phyloP scores from a whole-genome alignment of 1,140 invertebrate species.

The Pomacea maculata region DNA sequence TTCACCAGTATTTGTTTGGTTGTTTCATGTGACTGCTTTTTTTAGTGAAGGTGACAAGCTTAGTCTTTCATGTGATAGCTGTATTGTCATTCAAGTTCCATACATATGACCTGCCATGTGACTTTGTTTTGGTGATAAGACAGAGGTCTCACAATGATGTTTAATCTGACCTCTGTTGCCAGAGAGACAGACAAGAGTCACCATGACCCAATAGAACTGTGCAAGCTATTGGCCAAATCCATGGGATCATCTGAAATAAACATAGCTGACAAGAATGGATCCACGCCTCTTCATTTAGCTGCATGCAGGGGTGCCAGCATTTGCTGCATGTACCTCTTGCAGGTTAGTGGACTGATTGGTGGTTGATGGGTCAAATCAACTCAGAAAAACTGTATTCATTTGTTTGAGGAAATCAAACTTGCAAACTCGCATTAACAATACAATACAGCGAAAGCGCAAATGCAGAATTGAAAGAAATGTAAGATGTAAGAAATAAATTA shows the following conservation, averaged over 20 bases:
- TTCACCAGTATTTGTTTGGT: neutral
- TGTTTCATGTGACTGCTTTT: no score
- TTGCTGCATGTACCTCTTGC: conserved; percentile 63
- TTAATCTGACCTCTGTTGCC: neutral
- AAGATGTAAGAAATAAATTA: no score
- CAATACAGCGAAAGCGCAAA: no score
- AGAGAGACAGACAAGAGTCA: conserved; percentile 11
- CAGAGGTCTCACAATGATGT: neutral
- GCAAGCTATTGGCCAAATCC: conserved; percentile 51
- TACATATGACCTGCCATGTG: neutral
- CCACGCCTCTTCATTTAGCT: conserved; percentile 67
- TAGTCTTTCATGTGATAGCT: no score
- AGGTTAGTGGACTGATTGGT: conserved; percentile 38
- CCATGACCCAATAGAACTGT: conserved; percentile 67
- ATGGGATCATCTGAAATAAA: conserved; percentile 61
- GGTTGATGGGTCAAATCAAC: no score
- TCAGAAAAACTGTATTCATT: no score
- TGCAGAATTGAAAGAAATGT: no score
- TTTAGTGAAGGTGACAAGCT: no score
- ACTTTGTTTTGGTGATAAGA: neutral
- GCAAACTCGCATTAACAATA: no score
- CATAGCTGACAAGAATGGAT: conserved; percentile 59
- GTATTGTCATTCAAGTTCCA: no score
- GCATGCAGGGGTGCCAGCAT: conserved; percentile 67
- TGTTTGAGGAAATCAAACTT: no score